A percentile compares a stretch with the other conserved stretches of the same genome.
These are phyloP conservation scores for Sthenelais limicola DNA, from an alignment of 2,888 invertebrate genomes.

Conservation along the genomic window DNA sequence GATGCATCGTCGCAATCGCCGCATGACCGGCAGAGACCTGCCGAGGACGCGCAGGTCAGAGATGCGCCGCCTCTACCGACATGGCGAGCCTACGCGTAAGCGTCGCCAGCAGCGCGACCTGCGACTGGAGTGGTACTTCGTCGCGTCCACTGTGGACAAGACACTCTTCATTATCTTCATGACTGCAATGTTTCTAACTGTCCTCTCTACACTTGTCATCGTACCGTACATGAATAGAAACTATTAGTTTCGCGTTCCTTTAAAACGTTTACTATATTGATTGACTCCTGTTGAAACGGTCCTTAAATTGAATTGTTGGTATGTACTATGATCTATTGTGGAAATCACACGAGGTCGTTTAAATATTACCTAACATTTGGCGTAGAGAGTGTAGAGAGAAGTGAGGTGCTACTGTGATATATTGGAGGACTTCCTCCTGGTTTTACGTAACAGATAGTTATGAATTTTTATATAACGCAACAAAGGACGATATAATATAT, in stretches of 20 bases:
- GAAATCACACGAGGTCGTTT: too few relatives aligned
- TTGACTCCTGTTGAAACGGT: too few relatives aligned
- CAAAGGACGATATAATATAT: too few relatives aligned
- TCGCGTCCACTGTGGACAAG: constrained; percentile 52
- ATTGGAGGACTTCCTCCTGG: too few relatives aligned
- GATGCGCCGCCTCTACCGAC: constrained; percentile 16
- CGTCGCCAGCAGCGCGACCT: constrained; percentile 41
- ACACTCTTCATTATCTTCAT: constrained; percentile 49
- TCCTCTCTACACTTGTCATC: constrained; percentile 46
- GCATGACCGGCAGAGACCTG: background rate
- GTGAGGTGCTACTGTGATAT: too few relatives aligned
- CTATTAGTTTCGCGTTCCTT: constrained; percentile 21
- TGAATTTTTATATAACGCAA: too few relatives aligned
- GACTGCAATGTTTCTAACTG: constrained; percentile 45
- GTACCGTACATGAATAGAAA: constrained; percentile 45
- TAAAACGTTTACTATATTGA: too few relatives aligned
- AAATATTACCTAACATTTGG: too few relatives aligned
- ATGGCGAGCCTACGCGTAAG: background rate
- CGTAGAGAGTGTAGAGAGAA: too few relatives aligned
- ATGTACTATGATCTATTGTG: too few relatives aligned
- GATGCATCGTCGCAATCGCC: constrained; percentile 27
- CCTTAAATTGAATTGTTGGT: too few relatives aligned
- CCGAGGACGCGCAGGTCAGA: constrained; percentile 2
- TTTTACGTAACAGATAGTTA: too few relatives aligned
- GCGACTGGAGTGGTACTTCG: constrained; percentile 53